Base-by-base conservation (phyloP, 1,140 invertebrate species). In the Leptinotarsa texana region DNA sequence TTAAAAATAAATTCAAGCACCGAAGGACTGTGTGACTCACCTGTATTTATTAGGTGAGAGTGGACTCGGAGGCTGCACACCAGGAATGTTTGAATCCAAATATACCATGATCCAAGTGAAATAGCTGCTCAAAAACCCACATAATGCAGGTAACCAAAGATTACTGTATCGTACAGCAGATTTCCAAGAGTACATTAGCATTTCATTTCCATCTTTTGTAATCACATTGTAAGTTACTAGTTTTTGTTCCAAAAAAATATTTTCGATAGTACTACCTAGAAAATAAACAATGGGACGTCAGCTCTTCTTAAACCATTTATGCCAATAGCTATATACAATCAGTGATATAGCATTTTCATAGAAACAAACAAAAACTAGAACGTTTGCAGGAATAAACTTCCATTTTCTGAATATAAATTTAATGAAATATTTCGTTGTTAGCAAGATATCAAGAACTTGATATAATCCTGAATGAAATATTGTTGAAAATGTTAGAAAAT, bases 51-150 rank as follows among this genome's bases (percentile, higher is more conserved):
- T 78, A 22, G 86, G 83, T 72, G 86, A 85, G 49, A 88, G 84
- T 8, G 87, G 86, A 61, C 86, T 84, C 3, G 87, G 87, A 8
- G 87, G 87, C 78, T 82, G 82, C 3, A 87, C 79, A 18, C 87
- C 87, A 1, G 87, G 87, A 27, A 85, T 81, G 69, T 83, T 82
- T 22, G 87, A 88, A 78, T 88, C 87, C 69, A 88, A 82, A 81
- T 87, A 88, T 15, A 88, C 86, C 65, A 88, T 83, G 27, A 84
- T 77, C 79, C 84, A 87, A 5, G 83, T 86, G 74, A 88, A 87
- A 61, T 82, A 83, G 1, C 82, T 82, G 17, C 79, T 77, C 47
- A 84, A 57, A 27, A 80, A 62, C 1, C 84, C 85, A 76, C 83
- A 84, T 8, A 84, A 11, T 6, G 80, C n/a, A 17, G 85, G 83